Evolutionary conservation across 2,888 invertebrate species (phyloP), one percentile per base, ranked within the genome.

Genomic region (Leptogaster cylindrica): DNA sequence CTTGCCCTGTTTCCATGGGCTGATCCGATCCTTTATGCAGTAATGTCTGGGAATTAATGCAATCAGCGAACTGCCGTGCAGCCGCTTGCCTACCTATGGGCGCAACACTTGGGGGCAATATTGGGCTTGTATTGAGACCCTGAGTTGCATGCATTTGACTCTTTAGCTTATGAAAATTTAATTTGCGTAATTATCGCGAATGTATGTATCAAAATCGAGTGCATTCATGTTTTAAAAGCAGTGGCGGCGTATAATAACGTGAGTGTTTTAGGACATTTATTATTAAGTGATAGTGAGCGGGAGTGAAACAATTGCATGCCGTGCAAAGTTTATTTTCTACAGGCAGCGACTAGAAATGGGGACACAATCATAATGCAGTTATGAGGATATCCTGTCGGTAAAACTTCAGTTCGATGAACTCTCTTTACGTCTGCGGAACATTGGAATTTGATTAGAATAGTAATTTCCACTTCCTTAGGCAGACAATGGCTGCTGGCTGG

Each of bases 251-350:
- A 28, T 50, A 50, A 50, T 50, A 28, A 27, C 50, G 50, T 28
- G 16, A 50, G 50, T 50, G 50, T 50, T 50, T 50, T 50, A 50
- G 50, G 50, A 50, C 16, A 50, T 50, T 12, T 28, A 50, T 50
- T 25, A 50, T 50, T 28, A 16, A 50, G 27, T 28, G 27, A 27
- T 27, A 14, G 28, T n/a, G 25, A 12, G 50, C 12, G 8, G 6
- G 14, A 3, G 25, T 14, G 27, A 27, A 50, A 50, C 50, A 27
- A 50, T 50, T 8, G 50, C 50, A 28, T 50, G 50, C 27, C 12
- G 14, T 10, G 12, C 14, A n/a, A 28, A 16, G 27, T 25, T 27
- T n/a, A 14, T 27, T 3, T 50, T 28, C 12, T 20, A 4, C 5
- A 2, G 20, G 46, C 25, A 12, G 46, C 16, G 3, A 12, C 27